Conservation (phyloP, 2,888 invertebrate genomes). For the Phyllotreta striolata region DNA sequence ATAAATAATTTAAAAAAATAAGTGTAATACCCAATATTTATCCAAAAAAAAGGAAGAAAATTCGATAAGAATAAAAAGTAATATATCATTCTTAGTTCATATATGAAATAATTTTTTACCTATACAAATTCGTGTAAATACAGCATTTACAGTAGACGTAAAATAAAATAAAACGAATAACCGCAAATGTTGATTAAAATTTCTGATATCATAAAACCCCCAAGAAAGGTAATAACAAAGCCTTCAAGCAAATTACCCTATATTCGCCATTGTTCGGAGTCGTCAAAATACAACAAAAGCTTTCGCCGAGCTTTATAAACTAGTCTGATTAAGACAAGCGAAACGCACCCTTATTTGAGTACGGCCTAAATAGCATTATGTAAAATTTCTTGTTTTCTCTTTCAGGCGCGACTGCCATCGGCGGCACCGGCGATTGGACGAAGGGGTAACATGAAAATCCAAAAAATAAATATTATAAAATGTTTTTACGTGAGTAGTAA, state of each 20-base stretch:
- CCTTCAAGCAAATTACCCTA: slow-evolving; percentile 55
- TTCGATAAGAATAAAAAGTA: too few species aligned
- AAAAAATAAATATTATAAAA: not conserved
- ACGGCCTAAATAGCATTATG: slow-evolving; percentile 57
- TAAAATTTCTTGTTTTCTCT: slow-evolving; percentile 57
- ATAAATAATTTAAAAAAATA: too few species aligned
- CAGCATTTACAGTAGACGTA: not conserved
- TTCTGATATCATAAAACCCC: slow-evolving; percentile 24
- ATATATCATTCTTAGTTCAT: too few species aligned
- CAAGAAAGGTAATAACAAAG: slow-evolving; percentile 36
- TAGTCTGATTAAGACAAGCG: slow-evolving; percentile 61
- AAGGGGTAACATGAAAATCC: not conserved
- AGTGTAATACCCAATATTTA: too few species aligned
- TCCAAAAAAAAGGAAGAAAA: too few species aligned
- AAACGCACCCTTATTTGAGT: slow-evolving; percentile 58
- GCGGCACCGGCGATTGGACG: not conserved
- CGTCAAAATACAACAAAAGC: slow-evolving; percentile 60
- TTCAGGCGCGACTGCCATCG: slow-evolving; percentile 46
- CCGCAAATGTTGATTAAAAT: slow-evolving; percentile 27
- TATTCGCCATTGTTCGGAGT: slow-evolving; percentile 57
- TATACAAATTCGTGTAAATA: too few species aligned
- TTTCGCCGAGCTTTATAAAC: slow-evolving; percentile 58
- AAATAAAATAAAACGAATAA: not conserved
- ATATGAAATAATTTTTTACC: too few species aligned
- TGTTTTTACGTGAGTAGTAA: too few species aligned